Percentiles rank a stretch among this genome's conserved stretches.
Conservation (phyloP, 1,140 invertebrate genomes). For the Sogatella furcifera region DNA sequence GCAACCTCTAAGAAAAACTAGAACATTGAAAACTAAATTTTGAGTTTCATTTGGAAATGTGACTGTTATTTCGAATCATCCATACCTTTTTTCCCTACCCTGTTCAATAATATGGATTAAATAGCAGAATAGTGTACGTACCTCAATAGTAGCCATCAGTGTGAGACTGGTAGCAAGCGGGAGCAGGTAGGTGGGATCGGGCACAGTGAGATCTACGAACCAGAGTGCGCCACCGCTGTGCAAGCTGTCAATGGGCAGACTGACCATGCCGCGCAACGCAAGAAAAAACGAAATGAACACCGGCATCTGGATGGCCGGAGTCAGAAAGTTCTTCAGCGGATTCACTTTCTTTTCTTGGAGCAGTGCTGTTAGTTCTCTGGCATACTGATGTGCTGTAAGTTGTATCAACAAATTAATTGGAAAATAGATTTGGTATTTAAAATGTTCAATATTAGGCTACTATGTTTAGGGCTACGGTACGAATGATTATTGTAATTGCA, state of each 20-base stretch:
- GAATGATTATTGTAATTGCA: no score
- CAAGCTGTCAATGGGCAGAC: constrained; percentile 78
- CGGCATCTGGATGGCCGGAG: constrained; percentile 74
- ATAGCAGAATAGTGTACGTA: no score
- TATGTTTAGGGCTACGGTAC: no score
- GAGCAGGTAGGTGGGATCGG: constrained; percentile 82
- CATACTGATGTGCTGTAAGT: constrained; percentile 48
- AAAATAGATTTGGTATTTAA: no score
- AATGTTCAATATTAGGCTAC: no score
- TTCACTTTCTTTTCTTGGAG: constrained; percentile 74
- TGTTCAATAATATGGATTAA: no score
- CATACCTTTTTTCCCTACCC: no score
- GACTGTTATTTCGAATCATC: no score
- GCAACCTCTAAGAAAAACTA: no score
- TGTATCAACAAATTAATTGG: constrained; percentile 15
- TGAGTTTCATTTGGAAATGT: no score
- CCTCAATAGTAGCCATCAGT: constrained; percentile 68
- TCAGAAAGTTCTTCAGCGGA: constrained; percentile 68
- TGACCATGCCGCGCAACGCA: constrained; percentile 72
- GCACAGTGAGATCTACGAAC: constrained; percentile 83
- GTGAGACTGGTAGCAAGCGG: constrained; percentile 77
- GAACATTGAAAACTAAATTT: no score
- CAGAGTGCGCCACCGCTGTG: constrained; percentile 79
- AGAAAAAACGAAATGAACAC: constrained; percentile 87
- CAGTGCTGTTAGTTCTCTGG: constrained; percentile 61